Evolutionary conservation across 2,113 vertebrate species (phyloP).

Genomic region (Notechis scutatus): DNA sequence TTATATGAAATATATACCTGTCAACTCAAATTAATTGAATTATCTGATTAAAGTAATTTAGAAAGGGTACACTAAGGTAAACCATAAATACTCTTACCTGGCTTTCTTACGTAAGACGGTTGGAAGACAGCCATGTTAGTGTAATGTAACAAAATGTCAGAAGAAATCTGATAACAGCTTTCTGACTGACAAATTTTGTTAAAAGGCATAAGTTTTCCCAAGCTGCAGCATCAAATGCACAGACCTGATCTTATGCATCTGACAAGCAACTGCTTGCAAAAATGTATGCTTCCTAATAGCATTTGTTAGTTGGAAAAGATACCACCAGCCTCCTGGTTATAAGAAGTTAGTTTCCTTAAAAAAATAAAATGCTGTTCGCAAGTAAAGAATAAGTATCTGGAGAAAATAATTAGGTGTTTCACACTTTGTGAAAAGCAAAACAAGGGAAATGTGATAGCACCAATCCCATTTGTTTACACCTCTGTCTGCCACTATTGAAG

Average conservation of each 20-base stretch:
- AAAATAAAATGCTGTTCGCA: slow-evolving; percentile 3
- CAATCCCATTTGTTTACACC: background rate
- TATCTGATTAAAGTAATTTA: slow-evolving; percentile 52
- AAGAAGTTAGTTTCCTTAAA: background rate
- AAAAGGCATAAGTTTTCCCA: background rate
- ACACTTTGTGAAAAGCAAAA: background rate
- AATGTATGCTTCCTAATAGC: background rate
- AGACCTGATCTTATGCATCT: background rate
- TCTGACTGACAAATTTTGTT: background rate
- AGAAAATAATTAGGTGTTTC: slow-evolving; percentile 47
- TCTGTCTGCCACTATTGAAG: background rate
- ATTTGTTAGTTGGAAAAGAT: background rate
- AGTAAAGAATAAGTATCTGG: slow-evolving; percentile 34
- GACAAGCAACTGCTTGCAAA: background rate
- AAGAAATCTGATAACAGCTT: background rate
- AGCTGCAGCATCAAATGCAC: background rate
- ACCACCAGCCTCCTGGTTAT: background rate
- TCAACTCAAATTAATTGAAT: slow-evolving; percentile 51
- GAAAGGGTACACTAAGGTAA: slow-evolving; percentile 23
- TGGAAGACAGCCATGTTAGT: background rate
- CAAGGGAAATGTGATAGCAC: no score
- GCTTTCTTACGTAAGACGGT: slow-evolving; percentile 11
- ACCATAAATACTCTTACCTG: slow-evolving; percentile 16
- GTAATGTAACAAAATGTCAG: background rate
- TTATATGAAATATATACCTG: background rate